Evolutionary conservation across 2,113 vertebrate genomes (phyloP).

Genomic region (Apus apus): DNA sequence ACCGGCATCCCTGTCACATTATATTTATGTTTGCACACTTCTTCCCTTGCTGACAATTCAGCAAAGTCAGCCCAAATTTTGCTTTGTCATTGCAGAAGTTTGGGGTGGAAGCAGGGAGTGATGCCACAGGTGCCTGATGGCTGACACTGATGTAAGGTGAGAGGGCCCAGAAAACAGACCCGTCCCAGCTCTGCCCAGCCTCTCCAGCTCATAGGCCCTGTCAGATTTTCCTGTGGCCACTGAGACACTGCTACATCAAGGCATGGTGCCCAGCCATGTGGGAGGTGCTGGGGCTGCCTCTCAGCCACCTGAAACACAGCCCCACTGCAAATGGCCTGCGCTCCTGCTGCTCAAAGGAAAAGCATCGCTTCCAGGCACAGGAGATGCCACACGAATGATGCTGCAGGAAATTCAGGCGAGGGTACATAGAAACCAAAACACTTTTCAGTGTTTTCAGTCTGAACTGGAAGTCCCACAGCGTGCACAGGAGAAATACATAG

Average conservation of each 20-base stretch:
- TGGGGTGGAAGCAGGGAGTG: not conserved
- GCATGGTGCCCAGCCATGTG: too few relatives aligned
- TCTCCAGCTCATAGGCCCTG: not conserved
- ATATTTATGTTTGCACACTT: not conserved
- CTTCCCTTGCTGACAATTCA: not conserved
- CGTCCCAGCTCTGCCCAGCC: not conserved
- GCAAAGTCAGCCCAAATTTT: not conserved
- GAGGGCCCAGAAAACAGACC: not conserved
- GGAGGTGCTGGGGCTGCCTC: not conserved
- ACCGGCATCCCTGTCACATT: not conserved
- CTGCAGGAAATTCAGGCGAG: not conserved
- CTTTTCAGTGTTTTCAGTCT: not conserved
- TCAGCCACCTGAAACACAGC: not conserved
- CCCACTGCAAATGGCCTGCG: rapidly evolving
- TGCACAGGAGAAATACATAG: not conserved
- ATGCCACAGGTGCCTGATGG: rapidly evolving
- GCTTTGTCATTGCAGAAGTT: rapidly evolving
- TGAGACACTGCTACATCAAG: rapidly evolving
- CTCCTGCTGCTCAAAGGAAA: not conserved
- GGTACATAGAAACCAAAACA: not conserved
- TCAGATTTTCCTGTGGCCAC: not conserved
- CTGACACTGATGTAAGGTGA: not conserved
- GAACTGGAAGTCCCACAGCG: not conserved
- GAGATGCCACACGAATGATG: not conserved
- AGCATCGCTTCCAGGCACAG: not conserved